Conservation (phyloP, 2,888 invertebrate genomes). For the Lymantria dispar region DNA sequence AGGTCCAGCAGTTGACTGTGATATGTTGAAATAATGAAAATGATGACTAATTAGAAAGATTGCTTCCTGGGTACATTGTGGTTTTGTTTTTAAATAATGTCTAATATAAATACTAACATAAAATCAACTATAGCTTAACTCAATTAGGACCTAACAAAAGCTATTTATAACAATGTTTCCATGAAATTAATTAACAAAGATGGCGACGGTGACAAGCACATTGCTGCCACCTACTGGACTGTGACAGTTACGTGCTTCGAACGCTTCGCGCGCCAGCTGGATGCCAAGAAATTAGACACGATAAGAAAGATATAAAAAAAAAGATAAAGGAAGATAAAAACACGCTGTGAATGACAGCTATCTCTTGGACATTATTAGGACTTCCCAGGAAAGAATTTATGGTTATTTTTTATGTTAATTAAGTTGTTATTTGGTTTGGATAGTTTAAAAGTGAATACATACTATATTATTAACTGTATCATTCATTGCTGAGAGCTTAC, state of each 20-base stretch:
- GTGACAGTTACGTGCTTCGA: slow-evolving; percentile 52
- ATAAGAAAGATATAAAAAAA: slow-evolving; percentile 16
- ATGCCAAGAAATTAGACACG: slow-evolving; percentile 38
- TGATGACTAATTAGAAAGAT: too few species aligned
- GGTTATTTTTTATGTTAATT: slow-evolving; percentile 9
- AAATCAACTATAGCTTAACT: slow-evolving; percentile 32
- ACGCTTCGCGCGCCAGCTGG: slow-evolving; percentile 42
- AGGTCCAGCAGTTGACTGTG: too few species aligned
- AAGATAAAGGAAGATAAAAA: slow-evolving; percentile 2
- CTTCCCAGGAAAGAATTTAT: not conserved
- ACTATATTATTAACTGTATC: too few species aligned
- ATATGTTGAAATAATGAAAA: too few species aligned
- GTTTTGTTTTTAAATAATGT: too few species aligned
- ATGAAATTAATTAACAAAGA: slow-evolving; percentile 58
- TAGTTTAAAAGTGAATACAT: too few species aligned
- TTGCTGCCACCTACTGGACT: slow-evolving; percentile 46
- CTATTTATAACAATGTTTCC: slow-evolving; percentile 36
- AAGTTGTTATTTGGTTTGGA: not conserved
- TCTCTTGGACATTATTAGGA: slow-evolving; percentile 10
- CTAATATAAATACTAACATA: too few species aligned
- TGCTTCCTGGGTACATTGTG: too few species aligned
- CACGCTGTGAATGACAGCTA: slow-evolving; percentile 8
- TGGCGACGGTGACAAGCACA: slow-evolving; percentile 40
- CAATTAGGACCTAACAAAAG: slow-evolving; percentile 40
- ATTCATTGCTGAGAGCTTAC: too few species aligned